A percentile compares a stretch with the other conserved stretches of the same genome.
Evolutionary conservation across 2,113 vertebrate genomes (phyloP).

Genomic region (Pionites leucogaster): DNA sequence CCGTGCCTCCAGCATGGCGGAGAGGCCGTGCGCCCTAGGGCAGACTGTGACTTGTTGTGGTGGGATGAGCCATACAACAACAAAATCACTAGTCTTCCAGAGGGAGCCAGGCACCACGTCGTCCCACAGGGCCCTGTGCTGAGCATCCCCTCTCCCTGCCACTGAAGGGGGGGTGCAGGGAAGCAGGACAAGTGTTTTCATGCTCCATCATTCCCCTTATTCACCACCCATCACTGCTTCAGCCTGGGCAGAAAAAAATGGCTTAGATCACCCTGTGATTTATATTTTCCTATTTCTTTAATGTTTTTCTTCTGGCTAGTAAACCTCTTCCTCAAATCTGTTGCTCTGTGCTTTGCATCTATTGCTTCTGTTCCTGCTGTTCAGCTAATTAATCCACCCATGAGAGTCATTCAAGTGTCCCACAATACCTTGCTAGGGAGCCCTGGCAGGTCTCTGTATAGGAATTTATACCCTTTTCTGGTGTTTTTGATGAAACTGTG

Average conservation of each 20-base stretch:
- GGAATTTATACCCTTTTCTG: neutral
- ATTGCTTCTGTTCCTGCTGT: neutral
- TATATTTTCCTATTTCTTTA: neutral
- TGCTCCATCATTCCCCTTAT: rapidly evolving
- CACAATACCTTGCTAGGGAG: neutral
- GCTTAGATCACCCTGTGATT: neutral
- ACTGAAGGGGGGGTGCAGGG: rapidly evolving
- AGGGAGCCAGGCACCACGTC: constrained; percentile 7
- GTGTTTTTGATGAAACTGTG: neutral
- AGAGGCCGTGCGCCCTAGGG: constrained; percentile 67
- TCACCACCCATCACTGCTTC: neutral
- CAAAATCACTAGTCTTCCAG: constrained; percentile 91
- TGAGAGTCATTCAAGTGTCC: neutral
- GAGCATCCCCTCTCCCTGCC: neutral
- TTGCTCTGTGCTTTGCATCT: neutral
- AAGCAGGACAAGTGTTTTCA: neutral
- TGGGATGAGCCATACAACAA: constrained; percentile 77
- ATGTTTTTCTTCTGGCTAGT: neutral
- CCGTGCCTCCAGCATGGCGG: rapidly evolving
- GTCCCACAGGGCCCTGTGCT: rapidly evolving
- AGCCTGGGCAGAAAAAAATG: neutral
- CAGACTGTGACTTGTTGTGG: constrained; percentile 87
- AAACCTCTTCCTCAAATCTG: neutral
- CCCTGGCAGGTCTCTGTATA: neutral
- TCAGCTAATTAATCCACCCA: constrained; percentile 24